Evolutionary conservation across 2,888 invertebrate species (phyloP), one percentile per base, ranked within the genome.

Genomic region (Lasioglossum malachurum): DNA sequence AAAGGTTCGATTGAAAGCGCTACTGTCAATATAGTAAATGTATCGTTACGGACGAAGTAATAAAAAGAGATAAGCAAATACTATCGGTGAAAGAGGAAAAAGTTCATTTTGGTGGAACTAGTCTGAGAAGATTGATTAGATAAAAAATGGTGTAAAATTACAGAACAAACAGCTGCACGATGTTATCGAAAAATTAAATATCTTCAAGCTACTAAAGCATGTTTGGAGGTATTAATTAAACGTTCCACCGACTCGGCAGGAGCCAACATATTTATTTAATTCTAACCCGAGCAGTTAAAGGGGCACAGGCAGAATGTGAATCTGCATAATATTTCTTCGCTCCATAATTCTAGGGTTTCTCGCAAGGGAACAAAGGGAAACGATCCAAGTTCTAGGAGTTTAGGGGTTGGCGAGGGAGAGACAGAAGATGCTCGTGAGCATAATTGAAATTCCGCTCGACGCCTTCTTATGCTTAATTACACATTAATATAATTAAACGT

Each of bases 371-470:
- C 71, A 71, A 41, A 14, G 71, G 5, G n/a, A 71, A 41, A 71
- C 71, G 71, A 5, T 41, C n/a, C 4, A 41, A 71, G 44, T 69
- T 35, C 60, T 72, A 0, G 10, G 64, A 75, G 64, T 49, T 57
- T n/a, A 12, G n/a, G n/a, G n/a, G n/a, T n/a, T 57, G 57, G 57
- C 31, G 44, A 49, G 31, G 31, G 4, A 1, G 5, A 16, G 1
- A 31, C 1, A 8, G 19, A 23, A 53, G 49, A 73, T 49, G 60
- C 77, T 82, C 10, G 16, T 27, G 12, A 14, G 27, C 44, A 44
- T 53, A 75, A 84, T 84, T 72, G 75, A 83, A 78, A 83, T 84
- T 78, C 64, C 84, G 31, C n/a, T 16, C 31, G 38, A 35, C 53
- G 38, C 46, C 35, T 72, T 44, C 79, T 75, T 53, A n/a, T 53